Conservation (phyloP, 2,797 vertebrate species). For the Hozukius guyotensis region DNA sequence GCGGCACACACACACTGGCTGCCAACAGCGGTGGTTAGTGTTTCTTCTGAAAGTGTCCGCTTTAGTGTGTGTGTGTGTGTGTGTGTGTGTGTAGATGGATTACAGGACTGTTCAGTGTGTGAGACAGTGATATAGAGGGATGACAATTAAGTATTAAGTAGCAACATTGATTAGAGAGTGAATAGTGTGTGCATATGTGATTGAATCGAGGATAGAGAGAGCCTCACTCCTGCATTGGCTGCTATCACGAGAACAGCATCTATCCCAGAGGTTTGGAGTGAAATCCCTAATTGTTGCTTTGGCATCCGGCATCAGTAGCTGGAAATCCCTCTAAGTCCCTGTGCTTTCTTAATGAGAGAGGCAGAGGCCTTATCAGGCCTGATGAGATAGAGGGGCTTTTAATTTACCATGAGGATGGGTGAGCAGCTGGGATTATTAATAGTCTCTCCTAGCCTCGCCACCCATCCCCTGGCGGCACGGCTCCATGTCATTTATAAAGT, state of each 20-base stretch:
- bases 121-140: conserved; percentile 42
- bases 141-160: conserved; percentile 55
- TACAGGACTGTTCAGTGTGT: conserved; percentile 54
- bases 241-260: conserved; percentile 60
- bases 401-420: conserved; percentile 74
- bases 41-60: conserved; percentile 63
- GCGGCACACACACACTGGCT: conserved; percentile 38
- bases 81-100: conserved; percentile 64
- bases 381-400: conserved; percentile 79
- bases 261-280: conserved; percentile 67
- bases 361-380: conserved; percentile 78
- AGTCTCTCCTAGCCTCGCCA: conserved; percentile 67
- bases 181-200: conserved; percentile 55
- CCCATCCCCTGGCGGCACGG: conserved; percentile 69
- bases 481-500: conserved; percentile 74
- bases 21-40: conserved; percentile 66
- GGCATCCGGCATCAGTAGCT: conserved; percentile 76
- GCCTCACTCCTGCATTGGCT: conserved; percentile 44
- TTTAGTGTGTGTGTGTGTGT: conserved; percentile 44
- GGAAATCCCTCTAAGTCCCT: conserved; percentile 78
- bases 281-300: conserved; percentile 79
- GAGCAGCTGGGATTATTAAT: conserved; percentile 79
- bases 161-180: conserved; percentile 41
- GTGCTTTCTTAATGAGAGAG: conserved; percentile 80
- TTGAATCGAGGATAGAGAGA: conserved; percentile 37